These are phyloP conservation scores for Agraylea sexmaculata DNA, from an alignment of 1,140 invertebrate genomes.

Conservation along the genomic window DNA sequence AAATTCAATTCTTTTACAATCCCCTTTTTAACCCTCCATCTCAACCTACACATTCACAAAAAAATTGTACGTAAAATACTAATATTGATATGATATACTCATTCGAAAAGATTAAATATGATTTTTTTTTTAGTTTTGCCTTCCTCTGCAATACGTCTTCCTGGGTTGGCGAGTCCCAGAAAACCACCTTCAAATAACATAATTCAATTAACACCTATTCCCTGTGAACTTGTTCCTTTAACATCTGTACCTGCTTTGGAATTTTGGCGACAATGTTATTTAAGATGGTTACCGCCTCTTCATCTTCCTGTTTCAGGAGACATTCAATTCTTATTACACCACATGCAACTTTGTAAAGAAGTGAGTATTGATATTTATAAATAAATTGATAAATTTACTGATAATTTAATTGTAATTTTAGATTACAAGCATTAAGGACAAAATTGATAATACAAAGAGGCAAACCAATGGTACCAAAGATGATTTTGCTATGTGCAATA, in stretches of 20 bases:
- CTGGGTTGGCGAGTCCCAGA: slow-evolving; percentile 20
- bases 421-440: neutral
- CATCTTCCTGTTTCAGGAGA: slow-evolving; percentile 67
- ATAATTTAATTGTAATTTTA: neutral
- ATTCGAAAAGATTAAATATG: neutral
- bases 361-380: slow-evolving; percentile 11
- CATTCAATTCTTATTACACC: slow-evolving; percentile 29
- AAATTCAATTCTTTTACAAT: slow-evolving; percentile 66
- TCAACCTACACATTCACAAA: slow-evolving; percentile 20
- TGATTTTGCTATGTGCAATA: neutral
- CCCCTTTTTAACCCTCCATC: slow-evolving; percentile 45
- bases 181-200: slow-evolving; percentile 8
- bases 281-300: slow-evolving; percentile 72
- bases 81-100: neutral
- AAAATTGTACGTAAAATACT: slow-evolving; percentile 23
- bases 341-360: slow-evolving; percentile 25
- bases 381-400: neutral
- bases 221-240: slow-evolving; percentile 36
- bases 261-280: slow-evolving; percentile 83
- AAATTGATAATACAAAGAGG: slow-evolving; percentile 1
- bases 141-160: slow-evolving; percentile 12
- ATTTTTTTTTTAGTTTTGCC: slow-evolving; percentile 14
- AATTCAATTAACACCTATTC: slow-evolving; percentile 9
- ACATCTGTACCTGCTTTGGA: slow-evolving; percentile 48
- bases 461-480: slow-evolving; percentile 16